Evolutionary conservation across 2,888 invertebrate species (phyloP).

Genomic region (Clusia tigrina): DNA sequence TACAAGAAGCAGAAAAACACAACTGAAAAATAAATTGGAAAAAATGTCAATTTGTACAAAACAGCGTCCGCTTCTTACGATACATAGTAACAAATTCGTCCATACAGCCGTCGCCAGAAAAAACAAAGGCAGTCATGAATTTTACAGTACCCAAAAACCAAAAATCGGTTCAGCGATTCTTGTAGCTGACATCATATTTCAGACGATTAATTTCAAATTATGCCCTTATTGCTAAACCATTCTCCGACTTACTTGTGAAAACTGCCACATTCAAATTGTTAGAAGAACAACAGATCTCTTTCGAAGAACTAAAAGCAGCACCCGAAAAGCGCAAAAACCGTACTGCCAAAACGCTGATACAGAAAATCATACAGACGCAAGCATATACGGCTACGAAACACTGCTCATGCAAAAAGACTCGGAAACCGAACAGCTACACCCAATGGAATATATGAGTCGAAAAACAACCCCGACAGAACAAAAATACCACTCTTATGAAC

Average conservation of each 20-base stretch:
- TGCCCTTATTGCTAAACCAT: conserved; percentile 46
- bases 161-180: conserved; percentile 17
- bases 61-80: conserved; percentile 22
- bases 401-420: conserved; percentile 28
- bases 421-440: conserved; percentile 13
- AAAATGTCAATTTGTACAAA: conserved; percentile 24
- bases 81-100: conserved; percentile 18
- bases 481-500: conserved; percentile 35
- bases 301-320: conserved; percentile 18
- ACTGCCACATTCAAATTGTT: conserved; percentile 21
- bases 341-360: conserved; percentile 21
- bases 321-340: conserved; percentile 20
- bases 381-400: conserved; percentile 28
- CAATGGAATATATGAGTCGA: conserved; percentile 21
- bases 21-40: conserved; percentile 17
- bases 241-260: conserved; percentile 41
- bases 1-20: conserved; percentile 28
- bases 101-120: no score
- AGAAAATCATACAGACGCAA: no score
- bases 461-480: conserved; percentile 13
- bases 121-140: conserved; percentile 15
- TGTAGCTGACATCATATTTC: conserved; percentile 22
- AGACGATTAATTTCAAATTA: conserved; percentile 33
- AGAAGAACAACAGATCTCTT: conserved; percentile 15
- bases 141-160: conserved; percentile 7